Conservation (phyloP, 2,888 invertebrate species). For the Drosophila maculinotata region DNA sequence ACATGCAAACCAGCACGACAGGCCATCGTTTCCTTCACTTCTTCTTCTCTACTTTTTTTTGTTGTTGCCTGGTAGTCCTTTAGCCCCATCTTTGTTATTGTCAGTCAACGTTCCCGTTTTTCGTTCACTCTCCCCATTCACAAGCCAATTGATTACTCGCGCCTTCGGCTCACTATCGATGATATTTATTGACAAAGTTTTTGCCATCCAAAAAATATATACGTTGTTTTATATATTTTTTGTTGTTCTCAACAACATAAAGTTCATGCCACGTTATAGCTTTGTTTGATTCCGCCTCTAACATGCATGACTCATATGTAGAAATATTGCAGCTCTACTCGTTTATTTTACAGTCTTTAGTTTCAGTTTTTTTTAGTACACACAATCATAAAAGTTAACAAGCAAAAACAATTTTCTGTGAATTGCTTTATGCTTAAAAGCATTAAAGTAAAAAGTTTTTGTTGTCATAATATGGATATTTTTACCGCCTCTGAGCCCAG, state of each 20-base stretch:
- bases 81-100: conserved; percentile 38
- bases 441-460: background rate
- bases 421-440: too few relatives aligned
- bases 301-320: conserved; percentile 47
- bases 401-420: background rate
- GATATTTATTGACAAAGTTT: conserved; percentile 77
- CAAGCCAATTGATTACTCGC: conserved; percentile 54
- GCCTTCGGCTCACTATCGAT: conserved; percentile 60
- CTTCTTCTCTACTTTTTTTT: too few relatives aligned
- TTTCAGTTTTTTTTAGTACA: conserved; percentile 2
- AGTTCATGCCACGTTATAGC: conserved; percentile 33
- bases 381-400: conserved; percentile 24
- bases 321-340: conserved; percentile 6
- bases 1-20: conserved; percentile 79
- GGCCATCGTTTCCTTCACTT: background rate
- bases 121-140: background rate
- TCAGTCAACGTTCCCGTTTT: conserved; percentile 31
- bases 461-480: background rate
- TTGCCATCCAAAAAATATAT: conserved; percentile 62
- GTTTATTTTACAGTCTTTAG: conserved; percentile 22
- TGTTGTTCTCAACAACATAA: conserved; percentile 26
- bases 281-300: conserved; percentile 13
- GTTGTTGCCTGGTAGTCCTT: conserved; percentile 7
- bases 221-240: conserved; percentile 37
- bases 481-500: too few relatives aligned